Base-by-base conservation (phyloP, 2,113 vertebrate genomes). In the Falco punctatus region DNA sequence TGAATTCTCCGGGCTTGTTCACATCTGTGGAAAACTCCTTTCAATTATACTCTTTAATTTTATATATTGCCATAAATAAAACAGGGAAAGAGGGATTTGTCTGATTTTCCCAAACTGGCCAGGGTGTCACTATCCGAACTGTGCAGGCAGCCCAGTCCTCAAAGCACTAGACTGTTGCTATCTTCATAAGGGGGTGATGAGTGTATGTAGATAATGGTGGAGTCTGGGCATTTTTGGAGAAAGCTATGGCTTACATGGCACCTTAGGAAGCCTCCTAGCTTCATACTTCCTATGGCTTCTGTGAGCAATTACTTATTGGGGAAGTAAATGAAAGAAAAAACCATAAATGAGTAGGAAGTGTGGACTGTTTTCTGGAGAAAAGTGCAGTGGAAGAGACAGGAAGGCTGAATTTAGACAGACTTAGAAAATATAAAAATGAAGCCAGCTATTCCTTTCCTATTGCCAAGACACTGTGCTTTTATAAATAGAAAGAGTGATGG, bases 341-440 rank as follows among this genome's bases (percentile, higher is more conserved):
- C 0, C 69, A 66, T 46, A 89, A 77, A 70, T 48, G 66, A 91
- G 54, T 80, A 48, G 67, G 84, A 96, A 89, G 70, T 48, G 44
- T 90, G 49, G 78, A 70, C 28, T 75, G 91, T 87, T 94, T 96
- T 90, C 58, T 94, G 86, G 66, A 91, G 81, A 85, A 77, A 91
- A 81, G 51, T 62, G 24, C 16, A 54, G 74, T 77, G 87, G 89
- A 95, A 94, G 95, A 79, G 77, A 46, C 67, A 92, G 66, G 65
- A 91, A 82, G 49, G 26, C 62, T 90, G 83, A 83, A 72, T 96
- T 94, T 85, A 81, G 73, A 26, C 65, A 92, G 58, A 85, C 66
- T 18, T 73, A 75, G 30, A 87, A 95, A 91, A 79, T 73, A 61
- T 5, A 75, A 92, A 92, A 92, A 33, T 40, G 5, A 82, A 87